Percentiles rank a stretch among this genome's conserved stretches.
Conservation (phyloP, 2,888 invertebrate genomes). For the Agriopis marginaria region DNA sequence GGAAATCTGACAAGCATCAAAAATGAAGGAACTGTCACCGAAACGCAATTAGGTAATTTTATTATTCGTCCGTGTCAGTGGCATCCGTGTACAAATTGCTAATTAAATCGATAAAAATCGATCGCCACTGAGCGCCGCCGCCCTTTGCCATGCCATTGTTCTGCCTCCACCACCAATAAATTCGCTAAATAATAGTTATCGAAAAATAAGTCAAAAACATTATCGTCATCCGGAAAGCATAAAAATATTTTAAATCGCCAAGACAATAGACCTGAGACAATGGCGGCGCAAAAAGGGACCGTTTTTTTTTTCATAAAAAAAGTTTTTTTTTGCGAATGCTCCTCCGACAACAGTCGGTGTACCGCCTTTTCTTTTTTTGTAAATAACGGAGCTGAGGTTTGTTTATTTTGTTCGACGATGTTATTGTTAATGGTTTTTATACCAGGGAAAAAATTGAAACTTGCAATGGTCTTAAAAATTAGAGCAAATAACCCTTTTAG, state of each 20-base stretch:
- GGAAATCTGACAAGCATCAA: conserved; percentile 57
- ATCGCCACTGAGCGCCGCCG: conserved; percentile 41
- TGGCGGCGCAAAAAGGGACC: conserved; percentile 81
- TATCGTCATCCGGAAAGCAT: conserved; percentile 84
- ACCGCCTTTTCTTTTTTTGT: conserved; percentile 73
- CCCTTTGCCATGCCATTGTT: conserved; percentile 45
- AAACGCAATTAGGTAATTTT: conserved; percentile 61
- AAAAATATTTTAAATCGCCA: conserved; percentile 83
- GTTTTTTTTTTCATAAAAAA: conserved; percentile 68
- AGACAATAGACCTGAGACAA: conserved; percentile 84
- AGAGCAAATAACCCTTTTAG: conserved; percentile 32
- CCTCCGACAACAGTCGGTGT: conserved; percentile 78
- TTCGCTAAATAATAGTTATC: conserved; percentile 84
- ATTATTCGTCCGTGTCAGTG: conserved; percentile 49
- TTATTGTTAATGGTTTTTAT: conserved; percentile 71
- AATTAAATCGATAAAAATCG: conserved; percentile 64
- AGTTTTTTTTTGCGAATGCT: conserved; percentile 75
- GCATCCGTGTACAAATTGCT: conserved; percentile 75
- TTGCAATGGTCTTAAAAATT: conserved; percentile 41
- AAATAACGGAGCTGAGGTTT: conserved; percentile 78
- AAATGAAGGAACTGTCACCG: conserved; percentile 62
- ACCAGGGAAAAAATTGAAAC: conserved; percentile 51
- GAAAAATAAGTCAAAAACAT: conserved; percentile 82
- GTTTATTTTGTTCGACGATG: conserved; percentile 76
- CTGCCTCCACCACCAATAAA: conserved; percentile 70